A percentile compares a stretch with the other conserved stretches of the same genome.
Evolutionary conservation across 2,113 vertebrate genomes (phyloP).

Genomic region (Columbina picui): DNA sequence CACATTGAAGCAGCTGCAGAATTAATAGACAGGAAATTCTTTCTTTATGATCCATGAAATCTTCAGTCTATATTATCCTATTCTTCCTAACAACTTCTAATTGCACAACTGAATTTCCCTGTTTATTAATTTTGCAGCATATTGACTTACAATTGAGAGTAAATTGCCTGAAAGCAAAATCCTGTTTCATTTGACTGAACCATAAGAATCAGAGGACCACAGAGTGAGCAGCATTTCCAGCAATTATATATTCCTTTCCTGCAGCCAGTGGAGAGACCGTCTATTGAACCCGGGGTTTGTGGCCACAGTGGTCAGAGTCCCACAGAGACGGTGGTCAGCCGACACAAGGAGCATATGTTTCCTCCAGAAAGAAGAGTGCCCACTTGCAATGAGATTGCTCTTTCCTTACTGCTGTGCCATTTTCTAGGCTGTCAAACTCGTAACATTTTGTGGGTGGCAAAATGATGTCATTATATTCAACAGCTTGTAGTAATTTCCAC

Average conservation of each 20-base stretch:
- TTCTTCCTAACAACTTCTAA: conserved; percentile 11
- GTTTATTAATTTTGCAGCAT: not conserved
- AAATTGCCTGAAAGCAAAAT: not conserved
- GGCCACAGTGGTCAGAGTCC: not conserved
- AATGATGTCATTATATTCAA: conserved; percentile 72
- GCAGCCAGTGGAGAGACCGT: not conserved
- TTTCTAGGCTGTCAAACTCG: conserved; percentile 26
- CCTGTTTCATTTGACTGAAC: not conserved
- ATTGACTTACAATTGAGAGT: not conserved
- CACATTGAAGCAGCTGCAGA: conserved; percentile 47
- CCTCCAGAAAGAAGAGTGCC: not conserved
- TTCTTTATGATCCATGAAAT: conserved; percentile 48
- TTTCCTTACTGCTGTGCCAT: conserved; percentile 20
- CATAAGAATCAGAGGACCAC: not conserved
- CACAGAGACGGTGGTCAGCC: not conserved
- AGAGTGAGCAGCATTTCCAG: not conserved
- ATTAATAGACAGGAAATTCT: conserved; percentile 43
- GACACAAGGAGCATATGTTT: not conserved
- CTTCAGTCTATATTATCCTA: conserved; percentile 3
- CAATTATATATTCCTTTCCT: not conserved
- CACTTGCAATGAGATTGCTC: not conserved
- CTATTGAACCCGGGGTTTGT: not conserved
- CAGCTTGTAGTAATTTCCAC: conserved; percentile 76
- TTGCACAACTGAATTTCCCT: not conserved
- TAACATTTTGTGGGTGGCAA: conserved; percentile 70